Evolutionary conservation across 2,888 invertebrate species (phyloP).

Genomic region (Euplexia lucipara): DNA sequence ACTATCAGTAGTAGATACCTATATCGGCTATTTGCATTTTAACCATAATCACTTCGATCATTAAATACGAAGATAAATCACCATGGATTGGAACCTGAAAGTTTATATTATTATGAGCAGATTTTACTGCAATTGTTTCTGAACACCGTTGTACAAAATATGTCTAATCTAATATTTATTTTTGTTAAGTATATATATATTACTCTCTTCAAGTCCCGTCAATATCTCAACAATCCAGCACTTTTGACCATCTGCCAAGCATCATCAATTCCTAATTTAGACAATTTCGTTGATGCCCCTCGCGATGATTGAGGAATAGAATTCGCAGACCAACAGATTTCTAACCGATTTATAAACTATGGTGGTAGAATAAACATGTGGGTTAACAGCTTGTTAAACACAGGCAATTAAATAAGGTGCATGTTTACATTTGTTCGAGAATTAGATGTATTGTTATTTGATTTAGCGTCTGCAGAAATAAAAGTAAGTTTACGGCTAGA

Average conservation of each 20-base stretch:
- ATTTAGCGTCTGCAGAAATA: slow-evolving; percentile 47
- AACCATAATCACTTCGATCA: no score
- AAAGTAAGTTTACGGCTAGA: slow-evolving; percentile 49
- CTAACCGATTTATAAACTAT: slow-evolving; percentile 51
- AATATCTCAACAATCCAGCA: slow-evolving; percentile 1
- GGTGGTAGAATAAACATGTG: slow-evolving; percentile 56
- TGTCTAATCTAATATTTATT: no score
- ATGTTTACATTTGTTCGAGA: slow-evolving; percentile 51
- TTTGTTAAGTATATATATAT: background rate
- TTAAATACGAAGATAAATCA: no score
- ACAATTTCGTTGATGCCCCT: slow-evolving; percentile 43
- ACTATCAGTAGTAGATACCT: no score
- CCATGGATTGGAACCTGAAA: no score
- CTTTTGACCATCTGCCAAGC: slow-evolving; percentile 49
- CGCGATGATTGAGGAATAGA: slow-evolving; percentile 49
- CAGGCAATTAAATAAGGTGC: slow-evolving; percentile 61
- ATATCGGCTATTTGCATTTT: no score
- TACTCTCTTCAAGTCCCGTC: background rate
- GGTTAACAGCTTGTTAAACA: slow-evolving; percentile 63
- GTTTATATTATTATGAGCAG: no score
- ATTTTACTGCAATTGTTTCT: no score
- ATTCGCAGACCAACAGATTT: slow-evolving; percentile 46
- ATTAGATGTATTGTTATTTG: slow-evolving; percentile 56
- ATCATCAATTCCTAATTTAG: slow-evolving; percentile 51
- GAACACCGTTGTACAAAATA: no score